Conservation (phyloP, 2,113 vertebrate genomes). For the Alaudala cheleensis region DNA sequence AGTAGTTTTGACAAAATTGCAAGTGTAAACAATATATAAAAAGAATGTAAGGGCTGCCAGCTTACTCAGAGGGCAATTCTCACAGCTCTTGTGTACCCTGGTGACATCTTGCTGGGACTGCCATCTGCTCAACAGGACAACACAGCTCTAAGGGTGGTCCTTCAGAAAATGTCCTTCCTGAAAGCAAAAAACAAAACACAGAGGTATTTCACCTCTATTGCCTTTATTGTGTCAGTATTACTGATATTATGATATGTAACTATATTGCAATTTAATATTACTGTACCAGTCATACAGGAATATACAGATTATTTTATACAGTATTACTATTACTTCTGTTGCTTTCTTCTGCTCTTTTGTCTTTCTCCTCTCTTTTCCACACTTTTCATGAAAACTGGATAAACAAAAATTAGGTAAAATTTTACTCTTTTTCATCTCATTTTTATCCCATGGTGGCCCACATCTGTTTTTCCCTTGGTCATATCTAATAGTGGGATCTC, state of each 20-base stretch:
- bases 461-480: not conserved
- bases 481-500: not conserved
- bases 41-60: not conserved
- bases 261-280: not conserved
- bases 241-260: not conserved
- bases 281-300: not conserved
- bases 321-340: not conserved
- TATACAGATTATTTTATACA: not conserved
- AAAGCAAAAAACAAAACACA: not conserved
- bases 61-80: not conserved
- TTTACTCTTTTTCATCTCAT: not conserved
- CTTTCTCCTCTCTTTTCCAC: not conserved
- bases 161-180: not conserved
- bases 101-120: not conserved
- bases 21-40: not conserved
- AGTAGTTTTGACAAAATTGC: not conserved
- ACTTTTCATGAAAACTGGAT: not conserved
- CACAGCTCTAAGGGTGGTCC: not conserved
- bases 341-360: not conserved
- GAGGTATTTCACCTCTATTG: not conserved
- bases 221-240: not conserved
- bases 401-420: not conserved
- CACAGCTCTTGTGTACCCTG: fast-evolving
- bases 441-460: not conserved
- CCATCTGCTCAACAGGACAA: fast-evolving